Evolutionary conservation across 2,797 vertebrate species (phyloP).

Genomic region (Microctenopoma steveboyesi): DNA sequence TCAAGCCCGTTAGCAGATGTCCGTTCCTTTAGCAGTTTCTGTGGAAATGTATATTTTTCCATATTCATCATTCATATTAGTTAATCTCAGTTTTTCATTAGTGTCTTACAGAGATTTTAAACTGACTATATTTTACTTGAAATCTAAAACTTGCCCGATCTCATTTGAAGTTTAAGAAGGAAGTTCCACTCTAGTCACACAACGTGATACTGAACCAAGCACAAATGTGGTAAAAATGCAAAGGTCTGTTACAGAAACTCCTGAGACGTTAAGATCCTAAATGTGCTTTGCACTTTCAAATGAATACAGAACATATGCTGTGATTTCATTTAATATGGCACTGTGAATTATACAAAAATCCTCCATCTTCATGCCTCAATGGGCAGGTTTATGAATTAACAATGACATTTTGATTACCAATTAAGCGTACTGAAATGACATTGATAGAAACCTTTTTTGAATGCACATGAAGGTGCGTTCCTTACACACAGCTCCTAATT

Average conservation of each 20-base stretch:
- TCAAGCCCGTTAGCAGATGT: constrained; percentile 16
- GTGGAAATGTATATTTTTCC: background rate
- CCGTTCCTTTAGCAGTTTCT: constrained; percentile 4
- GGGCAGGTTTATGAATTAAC: background rate
- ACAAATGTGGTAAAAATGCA: no score
- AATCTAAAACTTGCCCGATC: background rate
- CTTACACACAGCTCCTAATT: background rate
- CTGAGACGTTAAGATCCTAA: no score
- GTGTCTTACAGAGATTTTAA: background rate
- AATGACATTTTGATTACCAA: background rate
- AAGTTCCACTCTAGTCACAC: no score
- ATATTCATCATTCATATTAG: constrained; percentile 2
- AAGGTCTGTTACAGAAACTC: no score
- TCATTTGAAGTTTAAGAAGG: no score
- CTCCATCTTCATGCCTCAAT: background rate
- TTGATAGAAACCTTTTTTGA: background rate
- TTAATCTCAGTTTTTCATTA: background rate
- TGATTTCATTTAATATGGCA: no score
- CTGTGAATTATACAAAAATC: no score
- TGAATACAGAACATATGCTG: no score
- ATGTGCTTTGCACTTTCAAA: no score
- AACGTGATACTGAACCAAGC: no score
- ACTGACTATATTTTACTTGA: background rate
- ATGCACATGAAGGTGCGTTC: no score
- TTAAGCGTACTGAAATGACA: background rate